Evolutionary conservation across 2,113 vertebrate genomes (phyloP).

Genomic region (Octodon degus): DNA sequence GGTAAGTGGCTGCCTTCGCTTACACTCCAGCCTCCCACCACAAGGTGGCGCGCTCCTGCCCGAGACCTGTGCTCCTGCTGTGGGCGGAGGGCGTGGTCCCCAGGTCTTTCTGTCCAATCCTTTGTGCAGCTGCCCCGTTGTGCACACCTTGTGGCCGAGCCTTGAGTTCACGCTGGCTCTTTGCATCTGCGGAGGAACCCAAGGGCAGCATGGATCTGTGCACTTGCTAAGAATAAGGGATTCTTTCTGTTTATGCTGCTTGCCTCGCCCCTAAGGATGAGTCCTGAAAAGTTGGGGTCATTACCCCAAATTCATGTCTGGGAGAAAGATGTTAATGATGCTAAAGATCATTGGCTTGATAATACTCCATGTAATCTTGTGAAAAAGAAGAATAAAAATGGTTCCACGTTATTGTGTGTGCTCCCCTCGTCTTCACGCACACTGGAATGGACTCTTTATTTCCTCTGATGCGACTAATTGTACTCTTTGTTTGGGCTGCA

Average conservation of each 20-base stretch:
- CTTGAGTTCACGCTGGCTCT: background rate
- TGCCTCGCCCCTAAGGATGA: background rate
- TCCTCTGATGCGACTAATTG: background rate
- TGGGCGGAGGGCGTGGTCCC: background rate
- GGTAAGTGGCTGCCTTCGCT: conserved; percentile 87
- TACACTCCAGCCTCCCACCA: rapidly evolving
- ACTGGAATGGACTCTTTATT: background rate
- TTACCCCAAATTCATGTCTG: background rate
- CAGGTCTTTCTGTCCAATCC: background rate
- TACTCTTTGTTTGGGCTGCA: conserved; percentile 75
- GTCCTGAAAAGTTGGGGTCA: background rate
- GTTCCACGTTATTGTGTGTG: background rate
- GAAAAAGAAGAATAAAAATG: background rate
- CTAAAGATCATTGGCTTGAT: conserved; percentile 2
- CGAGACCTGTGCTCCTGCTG: background rate
- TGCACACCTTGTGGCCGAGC: background rate
- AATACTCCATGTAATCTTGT: background rate
- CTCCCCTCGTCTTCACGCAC: background rate
- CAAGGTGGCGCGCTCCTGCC: background rate
- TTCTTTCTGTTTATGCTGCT: conserved; percentile 13
- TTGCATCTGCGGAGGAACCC: background rate
- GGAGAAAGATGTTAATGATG: conserved; percentile 12
- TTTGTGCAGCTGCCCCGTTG: background rate
- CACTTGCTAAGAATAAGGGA: background rate
- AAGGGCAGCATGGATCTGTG: background rate